Evolutionary conservation across 2,888 invertebrate genomes (phyloP), one percentile per base, ranked within the genome.

Genomic region (Sphecodes monilicornis): DNA sequence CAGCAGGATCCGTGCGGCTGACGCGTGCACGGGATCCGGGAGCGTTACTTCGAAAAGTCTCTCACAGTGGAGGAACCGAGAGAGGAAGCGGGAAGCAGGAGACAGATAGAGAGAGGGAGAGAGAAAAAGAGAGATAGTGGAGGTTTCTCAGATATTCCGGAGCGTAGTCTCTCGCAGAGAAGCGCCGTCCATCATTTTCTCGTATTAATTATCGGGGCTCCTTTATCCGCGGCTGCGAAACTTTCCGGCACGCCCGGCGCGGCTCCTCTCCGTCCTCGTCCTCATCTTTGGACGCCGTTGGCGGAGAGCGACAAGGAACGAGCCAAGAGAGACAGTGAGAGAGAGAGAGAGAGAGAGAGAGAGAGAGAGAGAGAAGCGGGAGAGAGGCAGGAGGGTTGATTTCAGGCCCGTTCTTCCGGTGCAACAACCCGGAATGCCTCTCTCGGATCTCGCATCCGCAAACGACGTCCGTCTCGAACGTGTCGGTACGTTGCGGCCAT

Each of bases 361-460:
- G 4, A 1, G 26, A 4, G 4, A 22, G 22, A 2, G 2, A 50
- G 46, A 22, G 39, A n/a, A n/a, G n/a, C n/a, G n/a, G n/a, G n/a
- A 39, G 8, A 39, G 50, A 3, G 46, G 41, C 43, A 13, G 18
- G 36, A 22, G 60, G 11, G 50, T 41, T 60, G 76, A 57, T 80
- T 76, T 69, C 81, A 72, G 74, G 76, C 76, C 54, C 83, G 87
- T 87, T 79, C 82, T 86, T 89, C 80, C 88, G 88, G 86, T 83
- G 86, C 84, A 89, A 82, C 86, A 86, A 88, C 84, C 82, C 84
- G 88, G 84, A 86, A 89, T 88, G 78, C 86, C 82, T 88, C 78
- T 80, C 71, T 76, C 84, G 78, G 78, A 81, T 86, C 80, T 70
- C 77, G 78, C 77, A 78, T 85, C 80, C 82, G 88, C 66, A 66